A percentile compares a stretch with the other conserved stretches of the same genome.
phyloP scores from a whole-genome alignment of 2,888 invertebrate species.

The Petrophora chlorosata region DNA sequence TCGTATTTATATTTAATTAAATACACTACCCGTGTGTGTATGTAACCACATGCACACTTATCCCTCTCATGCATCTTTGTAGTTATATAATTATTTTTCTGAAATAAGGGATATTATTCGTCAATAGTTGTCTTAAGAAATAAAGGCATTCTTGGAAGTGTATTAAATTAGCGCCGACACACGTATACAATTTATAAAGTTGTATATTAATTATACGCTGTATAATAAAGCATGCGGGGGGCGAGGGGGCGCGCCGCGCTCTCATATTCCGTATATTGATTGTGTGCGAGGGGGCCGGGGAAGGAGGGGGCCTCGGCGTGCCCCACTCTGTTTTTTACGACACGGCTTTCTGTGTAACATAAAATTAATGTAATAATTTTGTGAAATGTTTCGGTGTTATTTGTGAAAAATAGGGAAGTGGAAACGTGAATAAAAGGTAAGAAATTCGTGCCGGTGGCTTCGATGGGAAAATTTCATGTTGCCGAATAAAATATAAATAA shows the following conservation, averaged over 20 bases:
- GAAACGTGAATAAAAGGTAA: constrained; percentile 78
- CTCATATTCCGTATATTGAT: constrained; percentile 85
- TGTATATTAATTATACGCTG: constrained; percentile 80
- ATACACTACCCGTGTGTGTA: constrained; percentile 11
- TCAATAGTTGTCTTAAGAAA: not conserved
- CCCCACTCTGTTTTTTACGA: constrained; percentile 85
- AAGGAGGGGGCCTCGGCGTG: constrained; percentile 83
- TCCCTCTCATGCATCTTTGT: constrained; percentile 11
- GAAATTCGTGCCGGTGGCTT: constrained; percentile 62
- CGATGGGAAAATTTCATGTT: constrained; percentile 63
- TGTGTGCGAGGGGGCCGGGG: constrained; percentile 83
- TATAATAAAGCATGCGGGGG: constrained; percentile 84
- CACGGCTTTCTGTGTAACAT: constrained; percentile 85
- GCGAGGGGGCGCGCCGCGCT: constrained; percentile 82
- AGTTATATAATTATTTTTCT: constrained; percentile 27
- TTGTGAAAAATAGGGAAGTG: constrained; percentile 80
- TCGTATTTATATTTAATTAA: not conserved
- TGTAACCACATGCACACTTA: constrained; percentile 5
- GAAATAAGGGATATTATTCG: not conserved
- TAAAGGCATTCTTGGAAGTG: constrained; percentile 25
- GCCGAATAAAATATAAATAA: constrained; percentile 72
- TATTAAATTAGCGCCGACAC: constrained; percentile 63
- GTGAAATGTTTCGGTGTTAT: constrained; percentile 83
- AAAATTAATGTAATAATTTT: constrained; percentile 82
- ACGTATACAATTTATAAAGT: constrained; percentile 76